Evolutionary conservation across 2,888 invertebrate species (phyloP).

Genomic region (Cosmorhoe ocellata): DNA sequence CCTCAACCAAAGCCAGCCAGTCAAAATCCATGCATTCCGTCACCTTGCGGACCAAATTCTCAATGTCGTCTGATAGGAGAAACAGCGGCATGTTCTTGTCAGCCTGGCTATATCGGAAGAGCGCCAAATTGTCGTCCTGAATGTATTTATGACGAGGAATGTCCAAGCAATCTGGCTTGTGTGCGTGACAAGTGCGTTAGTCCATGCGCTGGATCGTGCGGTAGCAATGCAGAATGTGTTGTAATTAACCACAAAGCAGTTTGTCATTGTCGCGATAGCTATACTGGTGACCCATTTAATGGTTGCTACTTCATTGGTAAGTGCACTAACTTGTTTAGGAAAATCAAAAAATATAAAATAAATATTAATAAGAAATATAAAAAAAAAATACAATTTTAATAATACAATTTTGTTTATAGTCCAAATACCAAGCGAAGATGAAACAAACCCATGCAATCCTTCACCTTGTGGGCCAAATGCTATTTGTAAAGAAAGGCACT

Average conservation of each 20-base stretch:
- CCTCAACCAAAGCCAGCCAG: constrained; percentile 75
- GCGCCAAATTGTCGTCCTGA: constrained; percentile 94
- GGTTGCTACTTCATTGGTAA: constrained; percentile 84
- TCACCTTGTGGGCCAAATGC: constrained; percentile 94
- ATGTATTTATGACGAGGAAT: constrained; percentile 92
- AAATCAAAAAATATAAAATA: background rate
- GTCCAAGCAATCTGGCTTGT: constrained; percentile 91
- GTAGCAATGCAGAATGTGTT: constrained; percentile 88
- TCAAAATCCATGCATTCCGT: constrained; percentile 89
- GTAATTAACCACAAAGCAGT: constrained; percentile 92
- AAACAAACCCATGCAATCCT: constrained; percentile 90
- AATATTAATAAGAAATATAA: background rate
- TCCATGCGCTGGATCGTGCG: constrained; percentile 94
- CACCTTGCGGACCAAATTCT: constrained; percentile 93
- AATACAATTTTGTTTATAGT: constrained; percentile 58
- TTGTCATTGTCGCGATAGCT: constrained; percentile 90
- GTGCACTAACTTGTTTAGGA: constrained; percentile 21
- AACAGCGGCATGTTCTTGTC: constrained; percentile 91
- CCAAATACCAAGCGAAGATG: constrained; percentile 83
- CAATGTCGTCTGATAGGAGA: constrained; percentile 90
- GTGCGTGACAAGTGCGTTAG: constrained; percentile 90
- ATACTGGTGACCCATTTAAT: constrained; percentile 92
- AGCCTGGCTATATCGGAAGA: constrained; percentile 89
- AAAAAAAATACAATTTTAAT: background rate
- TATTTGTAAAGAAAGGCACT: constrained; percentile 90